These are phyloP conservation scores for Micrasema minimum DNA, from an alignment of 1,140 invertebrate species.

Conservation along the genomic window DNA sequence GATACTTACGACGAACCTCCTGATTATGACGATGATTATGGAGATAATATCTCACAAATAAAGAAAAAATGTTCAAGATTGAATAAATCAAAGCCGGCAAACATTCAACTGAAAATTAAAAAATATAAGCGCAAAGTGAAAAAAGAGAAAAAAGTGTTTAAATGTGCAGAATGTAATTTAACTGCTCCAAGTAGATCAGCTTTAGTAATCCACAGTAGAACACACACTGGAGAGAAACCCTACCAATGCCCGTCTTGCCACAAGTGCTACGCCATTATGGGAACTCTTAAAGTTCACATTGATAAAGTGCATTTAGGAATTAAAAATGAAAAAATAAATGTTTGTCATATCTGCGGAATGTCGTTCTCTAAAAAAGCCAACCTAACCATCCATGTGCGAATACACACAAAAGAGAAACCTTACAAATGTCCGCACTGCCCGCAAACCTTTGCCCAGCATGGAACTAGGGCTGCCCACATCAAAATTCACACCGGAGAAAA, in stretches of 20 bases:
- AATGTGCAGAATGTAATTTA: constrained; percentile 5
- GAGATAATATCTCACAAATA: neutral
- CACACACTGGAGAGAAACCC: constrained; percentile 49
- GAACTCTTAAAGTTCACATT: constrained; percentile 37
- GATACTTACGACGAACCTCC: neutral
- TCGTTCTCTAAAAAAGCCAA: constrained; percentile 33
- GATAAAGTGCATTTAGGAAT: constrained; percentile 28
- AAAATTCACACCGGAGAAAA: constrained; percentile 83
- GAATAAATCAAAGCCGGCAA: neutral
- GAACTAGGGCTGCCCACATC: constrained; percentile 23
- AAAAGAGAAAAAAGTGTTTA: too few species aligned
- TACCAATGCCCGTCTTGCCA: constrained; percentile 48
- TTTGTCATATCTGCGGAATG: constrained; percentile 45
- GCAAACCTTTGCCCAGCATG: constrained; percentile 52
- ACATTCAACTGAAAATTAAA: neutral
- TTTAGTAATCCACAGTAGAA: constrained; percentile 39
- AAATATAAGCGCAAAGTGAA: too few species aligned
- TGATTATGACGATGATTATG: neutral
- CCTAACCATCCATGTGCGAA: constrained; percentile 33
- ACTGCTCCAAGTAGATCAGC: constrained; percentile 30
- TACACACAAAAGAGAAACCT: constrained; percentile 45
- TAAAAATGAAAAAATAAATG: constrained; percentile 45
- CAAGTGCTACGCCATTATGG: constrained; percentile 44
- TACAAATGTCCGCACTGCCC: constrained; percentile 42
- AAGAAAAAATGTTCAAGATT: neutral